Conservation (phyloP, 2,113 vertebrate genomes). For the Cathartes aura region DNA sequence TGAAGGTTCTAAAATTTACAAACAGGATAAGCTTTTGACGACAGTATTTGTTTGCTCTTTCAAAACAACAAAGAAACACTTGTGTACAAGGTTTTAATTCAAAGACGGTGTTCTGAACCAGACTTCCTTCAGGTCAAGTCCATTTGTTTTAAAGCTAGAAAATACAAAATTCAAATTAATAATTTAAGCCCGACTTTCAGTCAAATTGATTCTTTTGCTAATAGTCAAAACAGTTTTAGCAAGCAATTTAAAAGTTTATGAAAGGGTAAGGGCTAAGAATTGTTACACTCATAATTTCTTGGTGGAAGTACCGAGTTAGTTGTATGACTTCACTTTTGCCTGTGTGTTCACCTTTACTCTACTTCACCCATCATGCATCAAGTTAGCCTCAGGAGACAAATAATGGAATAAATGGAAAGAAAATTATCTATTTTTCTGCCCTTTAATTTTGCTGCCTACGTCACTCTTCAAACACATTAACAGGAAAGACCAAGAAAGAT, state of each 20-base stretch:
- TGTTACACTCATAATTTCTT: not conserved
- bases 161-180: not conserved
- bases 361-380: not conserved
- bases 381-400: not conserved
- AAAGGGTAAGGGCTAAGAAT: not conserved
- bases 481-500: not conserved
- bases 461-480: not conserved
- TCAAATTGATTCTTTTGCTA: not conserved
- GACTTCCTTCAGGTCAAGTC: not conserved
- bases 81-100: not conserved
- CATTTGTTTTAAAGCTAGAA: not conserved
- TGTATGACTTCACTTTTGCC: not conserved
- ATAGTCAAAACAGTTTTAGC: not conserved
- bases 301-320: not conserved
- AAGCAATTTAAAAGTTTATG: not conserved
- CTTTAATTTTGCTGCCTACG: not conserved
- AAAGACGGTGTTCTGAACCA: not conserved
- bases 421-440: not conserved
- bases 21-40: not conserved
- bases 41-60: not conserved
- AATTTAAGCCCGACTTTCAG: not conserved
- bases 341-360: not conserved
- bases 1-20: not conserved
- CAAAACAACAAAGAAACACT: not conserved
- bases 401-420: not conserved